Conservation (phyloP, 1,140 invertebrate genomes). For the Plutomurus gul region DNA sequence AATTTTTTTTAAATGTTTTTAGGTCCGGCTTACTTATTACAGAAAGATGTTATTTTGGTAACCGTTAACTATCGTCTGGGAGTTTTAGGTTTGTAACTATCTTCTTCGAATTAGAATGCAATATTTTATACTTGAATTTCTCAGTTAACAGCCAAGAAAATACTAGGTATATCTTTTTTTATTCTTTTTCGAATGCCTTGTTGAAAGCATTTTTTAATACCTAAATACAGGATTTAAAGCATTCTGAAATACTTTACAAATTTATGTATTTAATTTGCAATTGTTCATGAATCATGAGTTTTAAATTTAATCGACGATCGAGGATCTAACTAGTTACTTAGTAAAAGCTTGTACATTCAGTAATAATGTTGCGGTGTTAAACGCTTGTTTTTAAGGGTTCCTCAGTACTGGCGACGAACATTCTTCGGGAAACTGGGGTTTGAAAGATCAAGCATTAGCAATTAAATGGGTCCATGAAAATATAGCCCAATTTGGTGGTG, state of each 20-base stretch:
- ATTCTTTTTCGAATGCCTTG: too few relatives aligned
- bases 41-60: neutral
- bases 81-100: neutral
- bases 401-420: neutral
- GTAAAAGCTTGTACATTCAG: neutral
- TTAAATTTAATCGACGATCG: neutral
- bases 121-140: too few relatives aligned
- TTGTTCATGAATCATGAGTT: neutral
- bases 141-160: too few relatives aligned
- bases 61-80: slow-evolving; percentile 33
- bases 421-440: slow-evolving; percentile 4
- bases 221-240: too few relatives aligned
- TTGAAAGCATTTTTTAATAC: too few relatives aligned
- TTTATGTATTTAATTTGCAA: neutral
- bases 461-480: slow-evolving; percentile 22
- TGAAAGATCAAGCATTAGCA: slow-evolving; percentile 38
- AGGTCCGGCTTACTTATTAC: neutral
- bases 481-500: slow-evolving; percentile 13
- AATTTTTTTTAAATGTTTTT: too few relatives aligned
- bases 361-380: too few relatives aligned
- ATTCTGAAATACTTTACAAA: too few relatives aligned
- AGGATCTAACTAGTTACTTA: neutral
- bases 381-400: too few relatives aligned
- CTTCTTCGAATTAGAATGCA: too few relatives aligned
- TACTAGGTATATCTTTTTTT: too few relatives aligned